phyloP scores from a whole-genome alignment of 2,113 vertebrate species.

The Gadus chalcogrammus region DNA sequence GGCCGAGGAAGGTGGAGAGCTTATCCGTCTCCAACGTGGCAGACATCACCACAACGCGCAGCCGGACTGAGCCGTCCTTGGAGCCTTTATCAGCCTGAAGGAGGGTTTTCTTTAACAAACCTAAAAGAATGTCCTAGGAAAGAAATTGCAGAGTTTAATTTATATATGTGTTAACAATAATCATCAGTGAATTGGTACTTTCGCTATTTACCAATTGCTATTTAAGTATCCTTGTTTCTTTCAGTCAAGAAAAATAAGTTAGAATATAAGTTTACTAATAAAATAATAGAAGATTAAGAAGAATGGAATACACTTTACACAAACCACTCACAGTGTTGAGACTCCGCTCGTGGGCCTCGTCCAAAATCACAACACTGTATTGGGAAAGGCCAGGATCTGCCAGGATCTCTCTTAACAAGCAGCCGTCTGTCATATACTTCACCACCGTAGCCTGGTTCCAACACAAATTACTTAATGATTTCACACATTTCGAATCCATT shows the following conservation, averaged over 20 bases:
- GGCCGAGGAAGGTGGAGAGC: slow-evolving; percentile 84
- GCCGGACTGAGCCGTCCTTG: slow-evolving; percentile 61
- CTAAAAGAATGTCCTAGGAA: slow-evolving; percentile 90
- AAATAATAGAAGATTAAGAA: too few relatives aligned
- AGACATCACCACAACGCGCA: slow-evolving; percentile 96
- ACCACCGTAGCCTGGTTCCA: slow-evolving; percentile 82
- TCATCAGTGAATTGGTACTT: too few relatives aligned
- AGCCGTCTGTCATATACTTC: slow-evolving; percentile 97
- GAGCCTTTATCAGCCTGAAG: slow-evolving; percentile 66
- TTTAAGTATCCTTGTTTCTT: too few relatives aligned
- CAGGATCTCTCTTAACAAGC: slow-evolving; percentile 88
- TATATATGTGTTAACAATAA: background rate
- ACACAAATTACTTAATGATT: slow-evolving; percentile 2
- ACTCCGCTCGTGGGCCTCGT: slow-evolving; percentile 96
- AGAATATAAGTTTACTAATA: too few relatives aligned
- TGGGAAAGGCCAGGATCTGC: slow-evolving; percentile 82
- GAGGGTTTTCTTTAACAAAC: slow-evolving; percentile 89
- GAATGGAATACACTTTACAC: too few relatives aligned
- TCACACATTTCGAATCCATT: background rate
- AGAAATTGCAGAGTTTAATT: background rate
- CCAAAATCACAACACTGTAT: slow-evolving; percentile 88
- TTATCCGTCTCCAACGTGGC: slow-evolving; percentile 92
- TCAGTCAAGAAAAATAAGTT: too few relatives aligned
- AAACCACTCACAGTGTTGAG: slow-evolving; percentile 86
- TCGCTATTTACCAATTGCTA: too few relatives aligned